Evolutionary conservation across 92 coral and sea anemone genomes (phyloP), one percentile per base, ranked within the genome.

Genomic region (Scolanthus callimorphus): DNA sequence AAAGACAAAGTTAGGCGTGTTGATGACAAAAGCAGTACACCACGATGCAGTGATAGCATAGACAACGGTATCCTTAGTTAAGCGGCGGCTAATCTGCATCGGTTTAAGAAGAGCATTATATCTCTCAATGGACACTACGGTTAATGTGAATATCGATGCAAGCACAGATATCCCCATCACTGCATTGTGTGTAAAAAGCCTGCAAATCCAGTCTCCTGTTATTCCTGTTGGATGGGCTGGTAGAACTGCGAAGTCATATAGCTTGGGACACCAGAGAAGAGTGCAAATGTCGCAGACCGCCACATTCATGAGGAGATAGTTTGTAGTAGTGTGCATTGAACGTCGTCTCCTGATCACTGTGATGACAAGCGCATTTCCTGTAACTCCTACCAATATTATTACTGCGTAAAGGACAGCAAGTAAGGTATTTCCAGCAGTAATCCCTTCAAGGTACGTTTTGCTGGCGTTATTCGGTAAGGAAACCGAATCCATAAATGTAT

Each of bases 81-180:
- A 63, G 28, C 84, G 53, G 19, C 78, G 39, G 60, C 59, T 39
- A 17, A 21, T 25, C 17, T 72, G 59, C 84, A 77, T 62, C 13
- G 84, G 84, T 28, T 69, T 70, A 11, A 77, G 43, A 2, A 77
- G 59, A 13, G 84, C 84, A 34, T 77, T 54, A 45, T 77, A 77
- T 0, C 84, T 71, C 43, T 77, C 84, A 0, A 77, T 51, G 21
- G 71, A 59, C 20, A 77, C 23, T 0, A 77, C 49, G 13, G 78
- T 60, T 22, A 70, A 26, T 0, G 78, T 77, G 2, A 77, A 17
- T 12, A 77, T 55, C 1, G 77, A 69, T 0, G 62, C 70, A 9
- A 63, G 43, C 10, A 62, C 56, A 19, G 65, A 50, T 27, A 62
- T 48, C 1, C 65, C 65, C 19, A 72, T 60, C 2, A 60, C 17